Conservation (phyloP, 2,888 invertebrate species). For the Phortica magna region DNA sequence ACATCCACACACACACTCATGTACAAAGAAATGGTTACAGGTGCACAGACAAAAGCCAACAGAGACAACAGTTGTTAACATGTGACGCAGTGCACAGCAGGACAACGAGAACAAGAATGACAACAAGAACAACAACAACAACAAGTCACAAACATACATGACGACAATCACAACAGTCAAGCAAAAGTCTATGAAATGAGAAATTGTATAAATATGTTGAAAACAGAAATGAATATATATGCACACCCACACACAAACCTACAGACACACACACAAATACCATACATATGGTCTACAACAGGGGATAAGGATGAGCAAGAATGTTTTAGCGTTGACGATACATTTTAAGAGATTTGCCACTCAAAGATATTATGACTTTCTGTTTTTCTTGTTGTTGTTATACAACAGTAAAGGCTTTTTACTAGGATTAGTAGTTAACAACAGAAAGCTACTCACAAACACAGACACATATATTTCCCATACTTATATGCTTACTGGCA, state of each 20-base stretch:
- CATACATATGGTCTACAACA: background rate
- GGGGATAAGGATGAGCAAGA: background rate
- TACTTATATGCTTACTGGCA: background rate
- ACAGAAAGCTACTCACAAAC: constrained; percentile 48
- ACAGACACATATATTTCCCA: background rate
- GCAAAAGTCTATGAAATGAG: constrained; percentile 63
- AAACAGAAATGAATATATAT: constrained; percentile 26
- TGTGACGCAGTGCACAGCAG: constrained; percentile 48
- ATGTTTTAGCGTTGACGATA: constrained; percentile 35
- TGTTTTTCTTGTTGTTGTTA: constrained; percentile 54
- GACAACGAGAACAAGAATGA: constrained; percentile 41
- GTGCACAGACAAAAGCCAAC: constrained; percentile 46
- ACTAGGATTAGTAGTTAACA: constrained; percentile 73
- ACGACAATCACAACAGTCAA: constrained; percentile 43
- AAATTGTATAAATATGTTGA: constrained; percentile 70
- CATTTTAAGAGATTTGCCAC: constrained; percentile 69
- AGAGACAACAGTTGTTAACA: constrained; percentile 63
- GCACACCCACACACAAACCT: constrained; percentile 21
- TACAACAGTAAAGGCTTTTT: constrained; percentile 59
- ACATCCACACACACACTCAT: background rate
- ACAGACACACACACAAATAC: constrained; percentile 24
- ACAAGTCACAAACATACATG: constrained; percentile 27
- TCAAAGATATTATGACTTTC: constrained; percentile 66
- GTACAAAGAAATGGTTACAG: background rate
- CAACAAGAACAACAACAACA: constrained; percentile 34